Percentiles rank a stretch among this genome's conserved stretches.
phyloP scores from a whole-genome alignment of 2,888 invertebrate species.

The Xestia ashworthii region DNA sequence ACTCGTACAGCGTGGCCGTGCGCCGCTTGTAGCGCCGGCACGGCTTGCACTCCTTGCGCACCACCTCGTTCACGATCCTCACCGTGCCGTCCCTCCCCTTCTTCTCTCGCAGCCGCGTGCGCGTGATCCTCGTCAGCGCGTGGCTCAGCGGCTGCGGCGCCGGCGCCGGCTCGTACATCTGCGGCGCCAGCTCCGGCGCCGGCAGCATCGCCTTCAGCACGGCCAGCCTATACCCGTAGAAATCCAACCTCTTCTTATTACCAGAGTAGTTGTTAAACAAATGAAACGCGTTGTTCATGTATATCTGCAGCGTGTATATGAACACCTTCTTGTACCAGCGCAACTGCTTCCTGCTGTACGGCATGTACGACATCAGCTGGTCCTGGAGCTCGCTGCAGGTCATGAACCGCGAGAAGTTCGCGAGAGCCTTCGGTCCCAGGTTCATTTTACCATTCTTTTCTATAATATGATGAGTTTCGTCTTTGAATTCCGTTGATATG shows the following conservation, averaged over 20 bases:
- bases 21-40: conserved; percentile 14
- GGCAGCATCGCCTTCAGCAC: conserved; percentile 32
- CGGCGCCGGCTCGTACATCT: neutral
- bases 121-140: conserved; percentile 23
- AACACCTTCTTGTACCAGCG: conserved; percentile 37
- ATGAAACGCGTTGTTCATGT: conserved; percentile 31
- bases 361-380: conserved; percentile 34
- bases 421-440: conserved; percentile 29
- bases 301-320: conserved; percentile 30
- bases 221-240: conserved; percentile 18
- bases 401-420: conserved; percentile 43
- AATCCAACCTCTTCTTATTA: conserved; percentile 19
- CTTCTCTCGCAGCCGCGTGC: conserved; percentile 12
- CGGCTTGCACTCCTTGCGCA: conserved; percentile 21
- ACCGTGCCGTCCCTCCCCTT: conserved; percentile 11
- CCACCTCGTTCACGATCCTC: conserved; percentile 13
- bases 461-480: neutral
- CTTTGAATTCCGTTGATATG: conserved; percentile 43
- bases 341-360: conserved; percentile 12
- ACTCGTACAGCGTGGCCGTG: conserved; percentile 26
- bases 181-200: neutral
- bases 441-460: neutral
- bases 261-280: conserved; percentile 30
- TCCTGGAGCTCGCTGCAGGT: conserved; percentile 31
- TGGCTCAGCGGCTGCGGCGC: neutral